A percentile compares a stretch with the other conserved stretches of the same genome.
These are phyloP conservation scores for Neomonachus schauinslandi DNA, from an alignment of 2,113 vertebrate species.

Conservation along the genomic window DNA sequence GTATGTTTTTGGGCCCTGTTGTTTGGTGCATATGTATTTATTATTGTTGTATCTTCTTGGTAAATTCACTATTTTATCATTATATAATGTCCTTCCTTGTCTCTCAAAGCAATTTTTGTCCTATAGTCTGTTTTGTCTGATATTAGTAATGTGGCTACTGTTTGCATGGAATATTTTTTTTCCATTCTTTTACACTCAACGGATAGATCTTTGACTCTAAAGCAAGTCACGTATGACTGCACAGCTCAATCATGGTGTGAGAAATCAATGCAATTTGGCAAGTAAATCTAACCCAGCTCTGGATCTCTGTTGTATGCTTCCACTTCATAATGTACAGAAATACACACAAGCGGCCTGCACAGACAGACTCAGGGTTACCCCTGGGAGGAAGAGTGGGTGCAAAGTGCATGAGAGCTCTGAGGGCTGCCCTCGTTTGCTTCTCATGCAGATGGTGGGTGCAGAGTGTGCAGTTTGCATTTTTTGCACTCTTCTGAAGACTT, in stretches of 20 bases:
- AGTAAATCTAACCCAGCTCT: neutral
- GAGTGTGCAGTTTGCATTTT: neutral
- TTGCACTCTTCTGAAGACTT: neutral
- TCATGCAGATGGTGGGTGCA: neutral
- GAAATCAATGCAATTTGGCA: neutral
- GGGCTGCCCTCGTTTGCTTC: neutral
- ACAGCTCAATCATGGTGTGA: neutral
- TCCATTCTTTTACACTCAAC: neutral
- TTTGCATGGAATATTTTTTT: neutral
- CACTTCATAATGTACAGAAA: neutral
- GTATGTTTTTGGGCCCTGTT: too few relatives aligned
- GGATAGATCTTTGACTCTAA: neutral
- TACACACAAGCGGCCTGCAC: neutral
- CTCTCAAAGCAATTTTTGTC: neutral
- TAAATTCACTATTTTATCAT: neutral
- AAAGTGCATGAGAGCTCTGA: neutral
- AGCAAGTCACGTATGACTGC: neutral
- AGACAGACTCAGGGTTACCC: neutral
- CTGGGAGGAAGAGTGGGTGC: neutral
- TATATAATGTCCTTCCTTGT: neutral
- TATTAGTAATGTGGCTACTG: neutral
- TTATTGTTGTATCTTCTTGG: neutral
- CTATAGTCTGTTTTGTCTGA: neutral
- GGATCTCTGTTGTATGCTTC: neutral
- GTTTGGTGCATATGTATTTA: neutral